Evolutionary conservation across 2,797 vertebrate species (phyloP).

Genomic region (Onychomys leucogaster): DNA sequence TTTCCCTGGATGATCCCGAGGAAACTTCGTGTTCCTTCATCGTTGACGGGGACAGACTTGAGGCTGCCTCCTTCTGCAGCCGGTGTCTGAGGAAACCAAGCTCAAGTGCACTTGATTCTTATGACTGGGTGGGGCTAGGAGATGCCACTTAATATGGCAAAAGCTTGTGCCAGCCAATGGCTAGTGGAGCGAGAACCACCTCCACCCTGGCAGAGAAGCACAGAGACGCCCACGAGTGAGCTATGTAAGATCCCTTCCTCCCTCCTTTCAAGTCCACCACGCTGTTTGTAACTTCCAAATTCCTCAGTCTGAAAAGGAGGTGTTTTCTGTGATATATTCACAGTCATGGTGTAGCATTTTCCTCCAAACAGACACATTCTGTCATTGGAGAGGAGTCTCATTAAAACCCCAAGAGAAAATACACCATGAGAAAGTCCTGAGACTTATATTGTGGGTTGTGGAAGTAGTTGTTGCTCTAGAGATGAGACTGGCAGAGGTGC

Average conservation of each 20-base stretch:
- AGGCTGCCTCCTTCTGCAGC: neutral
- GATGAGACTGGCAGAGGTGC: neutral
- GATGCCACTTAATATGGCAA: no score
- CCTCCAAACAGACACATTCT: neutral
- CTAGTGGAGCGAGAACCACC: fast-evolving
- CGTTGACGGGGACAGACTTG: fast-evolving
- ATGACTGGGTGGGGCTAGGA: fast-evolving
- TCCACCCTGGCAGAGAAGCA: fast-evolving
- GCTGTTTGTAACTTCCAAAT: neutral
- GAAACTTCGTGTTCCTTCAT: neutral
- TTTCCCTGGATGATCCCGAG: neutral
- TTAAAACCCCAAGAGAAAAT: neutral
- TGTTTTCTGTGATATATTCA: neutral
- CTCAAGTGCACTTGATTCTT: neutral
- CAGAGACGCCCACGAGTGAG: no score
- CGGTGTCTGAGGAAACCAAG: neutral
- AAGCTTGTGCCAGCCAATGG: no score
- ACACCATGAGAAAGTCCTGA: neutral
- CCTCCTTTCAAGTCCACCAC: neutral
- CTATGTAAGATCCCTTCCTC: neutral
- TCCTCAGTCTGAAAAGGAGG: neutral
- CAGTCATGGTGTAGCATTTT: neutral
- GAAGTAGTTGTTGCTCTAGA: no score
- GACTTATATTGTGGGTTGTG: neutral
- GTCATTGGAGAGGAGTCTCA: neutral